phyloP scores from a whole-genome alignment of 2,888 invertebrate genomes.

The Pimpla rufipes region DNA sequence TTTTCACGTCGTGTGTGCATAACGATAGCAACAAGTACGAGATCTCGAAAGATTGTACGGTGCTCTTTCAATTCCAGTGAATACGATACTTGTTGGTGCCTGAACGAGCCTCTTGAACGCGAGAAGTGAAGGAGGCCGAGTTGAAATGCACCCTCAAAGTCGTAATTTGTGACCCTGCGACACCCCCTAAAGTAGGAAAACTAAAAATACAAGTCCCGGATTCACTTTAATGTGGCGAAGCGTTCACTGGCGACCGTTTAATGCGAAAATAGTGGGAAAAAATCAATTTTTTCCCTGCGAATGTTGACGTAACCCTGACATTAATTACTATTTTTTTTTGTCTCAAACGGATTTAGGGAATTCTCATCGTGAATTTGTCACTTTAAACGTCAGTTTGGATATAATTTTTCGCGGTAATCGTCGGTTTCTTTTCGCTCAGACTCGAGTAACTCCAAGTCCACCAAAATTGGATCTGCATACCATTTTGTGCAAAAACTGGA shows the following conservation, averaged over 20 bases:
- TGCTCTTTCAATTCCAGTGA: constrained; percentile 9
- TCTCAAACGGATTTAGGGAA: too few species aligned
- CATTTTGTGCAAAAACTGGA: too few species aligned
- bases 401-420: too few species aligned
- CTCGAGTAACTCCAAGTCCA: too few species aligned
- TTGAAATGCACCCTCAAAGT: neutral
- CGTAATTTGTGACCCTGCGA: neutral
- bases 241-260: neutral
- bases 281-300: neutral
- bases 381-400: too few species aligned
- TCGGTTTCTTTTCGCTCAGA: too few species aligned
- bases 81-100: neutral
- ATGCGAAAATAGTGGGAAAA: neutral
- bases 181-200: neutral
- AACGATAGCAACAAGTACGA: constrained; percentile 2
- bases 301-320: neutral
- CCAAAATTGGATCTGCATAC: too few species aligned
- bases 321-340: too few species aligned
- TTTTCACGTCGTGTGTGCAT: neutral
- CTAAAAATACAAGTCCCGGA: neutral
- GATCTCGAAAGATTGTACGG: neutral
- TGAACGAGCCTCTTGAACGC: neutral
- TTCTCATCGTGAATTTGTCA: too few species aligned
- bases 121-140: neutral
- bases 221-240: neutral